Evolutionary conservation across 2,113 vertebrate genomes (phyloP).

Genomic region (Lepisosteus oculatus): DNA sequence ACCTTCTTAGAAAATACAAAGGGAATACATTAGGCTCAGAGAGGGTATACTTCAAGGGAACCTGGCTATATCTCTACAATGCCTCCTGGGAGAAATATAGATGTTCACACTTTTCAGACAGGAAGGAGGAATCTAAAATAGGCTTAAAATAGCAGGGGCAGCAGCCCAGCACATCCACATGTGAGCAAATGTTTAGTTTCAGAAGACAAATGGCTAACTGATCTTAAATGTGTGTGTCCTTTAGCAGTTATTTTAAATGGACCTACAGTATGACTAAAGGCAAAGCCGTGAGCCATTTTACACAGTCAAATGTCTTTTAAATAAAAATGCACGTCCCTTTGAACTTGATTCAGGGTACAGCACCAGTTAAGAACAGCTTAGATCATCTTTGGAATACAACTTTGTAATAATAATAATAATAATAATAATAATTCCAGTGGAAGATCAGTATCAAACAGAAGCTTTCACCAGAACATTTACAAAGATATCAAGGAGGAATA

Average conservation of each 20-base stretch:
- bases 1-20: constrained; percentile 50
- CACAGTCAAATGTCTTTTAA: neutral
- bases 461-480: too few relatives aligned
- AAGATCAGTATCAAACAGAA: too few relatives aligned
- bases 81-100: constrained; percentile 51
- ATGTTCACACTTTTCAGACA: constrained; percentile 53
- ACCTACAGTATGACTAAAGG: neutral
- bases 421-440: too few relatives aligned
- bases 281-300: neutral
- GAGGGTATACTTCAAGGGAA: constrained; percentile 49
- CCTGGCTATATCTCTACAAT: constrained; percentile 48
- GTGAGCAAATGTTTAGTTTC: neutral
- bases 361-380: too few relatives aligned
- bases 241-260: neutral
- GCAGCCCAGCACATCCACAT: constrained; percentile 28
- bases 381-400: too few relatives aligned
- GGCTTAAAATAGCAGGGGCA: constrained; percentile 65
- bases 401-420: too few relatives aligned
- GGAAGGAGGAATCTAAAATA: constrained; percentile 54
- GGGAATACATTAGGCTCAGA: constrained; percentile 49
- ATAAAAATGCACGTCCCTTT: neutral
- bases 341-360: too few relatives aligned
- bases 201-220: neutral
- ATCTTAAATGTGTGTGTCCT: neutral
- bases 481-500: too few relatives aligned